phyloP scores from a whole-genome alignment of 2,888 invertebrate species.

The Theretra japonica region DNA sequence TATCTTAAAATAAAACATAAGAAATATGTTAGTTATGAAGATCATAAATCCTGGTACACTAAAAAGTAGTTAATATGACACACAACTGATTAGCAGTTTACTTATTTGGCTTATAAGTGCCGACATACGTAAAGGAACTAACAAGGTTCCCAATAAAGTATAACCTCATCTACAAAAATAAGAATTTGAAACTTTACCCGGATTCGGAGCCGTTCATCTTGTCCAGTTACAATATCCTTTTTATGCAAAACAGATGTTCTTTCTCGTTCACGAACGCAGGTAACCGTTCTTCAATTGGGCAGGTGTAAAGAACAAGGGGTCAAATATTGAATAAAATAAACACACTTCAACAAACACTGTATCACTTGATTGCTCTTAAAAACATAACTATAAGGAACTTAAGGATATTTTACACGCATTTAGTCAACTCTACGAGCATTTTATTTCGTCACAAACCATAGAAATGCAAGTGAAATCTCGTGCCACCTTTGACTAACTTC shows the following conservation, averaged over 20 bases:
- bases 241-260: constrained; percentile 53
- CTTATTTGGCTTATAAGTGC: constrained; percentile 26
- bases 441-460: constrained; percentile 81
- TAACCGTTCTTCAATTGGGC: constrained; percentile 56
- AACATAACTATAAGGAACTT: constrained; percentile 67
- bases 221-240: constrained; percentile 53
- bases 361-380: constrained; percentile 70
- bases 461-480: constrained; percentile 82
- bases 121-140: constrained; percentile 9
- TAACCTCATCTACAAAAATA: constrained; percentile 55
- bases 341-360: constrained; percentile 60
- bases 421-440: constrained; percentile 68
- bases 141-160: constrained; percentile 22
- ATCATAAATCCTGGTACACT: neutral
- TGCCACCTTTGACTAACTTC: constrained; percentile 75
- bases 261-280: constrained; percentile 57
- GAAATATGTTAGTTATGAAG: neutral
- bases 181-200: constrained; percentile 85
- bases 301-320: constrained; percentile 60
- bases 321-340: constrained; percentile 58
- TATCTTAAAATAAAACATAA: too few species aligned
- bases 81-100: constrained; percentile 11
- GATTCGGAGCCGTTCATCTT: constrained; percentile 92
- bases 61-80: neutral
- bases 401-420: constrained; percentile 66